Base-by-base conservation (phyloP, 2,797 vertebrate genomes). In the Enteromius radiatus region DNA sequence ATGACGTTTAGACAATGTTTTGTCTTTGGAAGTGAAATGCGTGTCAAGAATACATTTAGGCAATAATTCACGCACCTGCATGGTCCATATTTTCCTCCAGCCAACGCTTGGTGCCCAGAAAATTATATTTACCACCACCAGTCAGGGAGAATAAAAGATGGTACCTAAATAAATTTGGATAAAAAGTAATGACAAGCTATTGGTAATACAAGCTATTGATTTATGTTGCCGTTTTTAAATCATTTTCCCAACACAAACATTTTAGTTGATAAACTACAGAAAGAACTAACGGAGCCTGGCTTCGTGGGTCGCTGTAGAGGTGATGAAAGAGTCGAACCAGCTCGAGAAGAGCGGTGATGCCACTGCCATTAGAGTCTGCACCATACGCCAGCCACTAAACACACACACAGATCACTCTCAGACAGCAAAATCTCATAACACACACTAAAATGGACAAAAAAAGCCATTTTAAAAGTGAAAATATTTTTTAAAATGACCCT, bases 121-220 rank as follows among this genome's bases (percentile, higher is more conserved):
- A 96, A 88, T 96, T 95, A 86, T 95, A 94, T 82, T 96, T 96
- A 47, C 95, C 95, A 81, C 94, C 95, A 68, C 95, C 95, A 6
- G 94, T 94, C 65, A 96, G 90, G 4, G 95, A 93, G 87, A 96
- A 96, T 86, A 96, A 91, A 26, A 96, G 88, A 87, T 96, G 89
- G 84, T 91, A 96, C 68, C 95, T 96, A 43, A 28, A 43, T n/a
- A n/a, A n/a, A n/a, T n/a, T n/a, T n/a, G n/a, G n/a, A n/a, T n/a
- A n/a, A n/a, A n/a, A n/a, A n/a, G n/a, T n/a, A n/a, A n/a, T n/a
- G n/a, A n/a, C n/a, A n/a, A n/a, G n/a, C n/a, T n/a, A n/a, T n/a
- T n/a, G n/a, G n/a, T 75, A 21, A 17, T 36, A 4, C 33, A 23
- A 75, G 12, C 12, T 52, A 33, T 12, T 31, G 70, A 52, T 19